These are phyloP conservation scores for Masticophis lateralis DNA, from an alignment of 2,797 vertebrate genomes.

Conservation along the genomic window DNA sequence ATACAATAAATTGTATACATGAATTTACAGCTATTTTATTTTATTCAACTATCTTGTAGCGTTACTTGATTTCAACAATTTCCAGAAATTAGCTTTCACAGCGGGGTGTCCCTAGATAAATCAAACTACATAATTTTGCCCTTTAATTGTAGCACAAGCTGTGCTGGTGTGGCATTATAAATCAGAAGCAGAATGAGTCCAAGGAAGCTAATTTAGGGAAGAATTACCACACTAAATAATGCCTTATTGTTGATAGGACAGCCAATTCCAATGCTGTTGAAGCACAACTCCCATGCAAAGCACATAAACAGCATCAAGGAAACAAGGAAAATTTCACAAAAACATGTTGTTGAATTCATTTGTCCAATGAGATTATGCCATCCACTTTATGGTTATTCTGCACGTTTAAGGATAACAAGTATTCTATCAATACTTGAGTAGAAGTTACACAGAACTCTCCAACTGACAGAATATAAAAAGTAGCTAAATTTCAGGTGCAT, in stretches of 20 bases:
- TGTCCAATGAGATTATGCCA: neutral
- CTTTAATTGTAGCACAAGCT: neutral
- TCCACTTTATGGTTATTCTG: neutral
- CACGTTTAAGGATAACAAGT: neutral
- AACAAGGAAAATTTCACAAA: neutral
- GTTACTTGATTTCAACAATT: neutral
- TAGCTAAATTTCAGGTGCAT: neutral
- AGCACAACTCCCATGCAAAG: neutral
- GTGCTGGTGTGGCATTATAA: neutral
- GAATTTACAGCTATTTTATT: neutral
- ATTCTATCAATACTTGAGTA: neutral
- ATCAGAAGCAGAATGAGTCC: neutral
- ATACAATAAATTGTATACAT: neutral
- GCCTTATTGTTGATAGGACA: neutral
- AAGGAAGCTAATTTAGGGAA: neutral
- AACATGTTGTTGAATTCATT: neutral
- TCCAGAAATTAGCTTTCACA: neutral
- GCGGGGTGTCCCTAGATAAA: neutral
- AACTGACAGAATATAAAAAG: neutral
- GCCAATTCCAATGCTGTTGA: neutral
- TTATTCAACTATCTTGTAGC: neutral
- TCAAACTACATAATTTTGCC: neutral
- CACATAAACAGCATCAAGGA: neutral
- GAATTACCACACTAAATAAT: neutral
- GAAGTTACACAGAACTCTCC: neutral